Percentiles rank a stretch among this genome's conserved stretches.
These are phyloP conservation scores for Acanthosepion esculentum DNA, from an alignment of 2,888 invertebrate species.

Conservation along the genomic window DNA sequence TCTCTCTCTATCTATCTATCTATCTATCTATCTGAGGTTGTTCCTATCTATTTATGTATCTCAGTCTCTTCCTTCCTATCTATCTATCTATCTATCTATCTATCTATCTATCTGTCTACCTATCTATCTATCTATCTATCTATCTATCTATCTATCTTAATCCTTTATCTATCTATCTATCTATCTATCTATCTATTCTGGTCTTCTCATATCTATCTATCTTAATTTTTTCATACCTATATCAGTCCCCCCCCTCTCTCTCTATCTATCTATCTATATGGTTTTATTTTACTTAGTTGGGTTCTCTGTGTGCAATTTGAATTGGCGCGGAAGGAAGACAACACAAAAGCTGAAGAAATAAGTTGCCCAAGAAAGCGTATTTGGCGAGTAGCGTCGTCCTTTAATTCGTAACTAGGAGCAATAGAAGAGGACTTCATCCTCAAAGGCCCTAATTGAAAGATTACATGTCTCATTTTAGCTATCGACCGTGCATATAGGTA, in stretches of 20 bases:
- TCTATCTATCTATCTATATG: background rate
- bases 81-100: background rate
- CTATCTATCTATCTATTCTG: too few species aligned
- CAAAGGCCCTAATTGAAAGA: background rate
- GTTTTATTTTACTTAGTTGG: background rate
- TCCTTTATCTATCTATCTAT: too few species aligned
- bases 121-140: too few species aligned
- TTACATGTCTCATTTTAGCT: background rate
- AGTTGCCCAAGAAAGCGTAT: background rate
- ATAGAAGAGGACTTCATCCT: background rate
- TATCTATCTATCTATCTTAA: too few species aligned
- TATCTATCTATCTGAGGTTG: background rate
- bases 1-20: constrained; percentile 33
- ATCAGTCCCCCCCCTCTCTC: too few species aligned
- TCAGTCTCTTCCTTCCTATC: too few species aligned
- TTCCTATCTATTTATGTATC: background rate
- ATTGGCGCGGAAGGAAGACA: background rate
- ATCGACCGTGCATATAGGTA: too few species aligned
- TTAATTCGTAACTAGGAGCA: background rate
- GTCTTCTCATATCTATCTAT: too few species aligned
- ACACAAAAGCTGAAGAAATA: background rate
- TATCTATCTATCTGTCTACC: too few species aligned
- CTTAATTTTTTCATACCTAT: too few species aligned
- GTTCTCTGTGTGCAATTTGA: background rate
- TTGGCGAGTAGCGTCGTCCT: background rate